Conservation (phyloP, 2,797 vertebrate species). For the Sebastes trivittatus region DNA sequence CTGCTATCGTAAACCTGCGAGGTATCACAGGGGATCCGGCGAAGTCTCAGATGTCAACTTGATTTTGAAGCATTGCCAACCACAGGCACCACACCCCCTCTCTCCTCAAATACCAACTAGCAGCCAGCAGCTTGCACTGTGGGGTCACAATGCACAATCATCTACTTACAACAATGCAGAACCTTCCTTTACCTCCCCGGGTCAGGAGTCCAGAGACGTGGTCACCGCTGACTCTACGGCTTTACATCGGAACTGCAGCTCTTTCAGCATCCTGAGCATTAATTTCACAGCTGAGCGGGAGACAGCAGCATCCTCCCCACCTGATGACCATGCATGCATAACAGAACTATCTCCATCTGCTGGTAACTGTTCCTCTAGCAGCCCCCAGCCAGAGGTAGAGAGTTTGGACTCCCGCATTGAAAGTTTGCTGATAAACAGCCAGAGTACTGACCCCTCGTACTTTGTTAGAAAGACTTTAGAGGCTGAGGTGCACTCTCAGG, state of each 20-base stretch:
- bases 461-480: conserved; percentile 81
- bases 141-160: conserved; percentile 71
- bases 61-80: conserved; percentile 76
- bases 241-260: conserved; percentile 62
- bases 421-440: conserved; percentile 90
- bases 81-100: conserved; percentile 70
- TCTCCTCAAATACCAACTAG: conserved; percentile 76
- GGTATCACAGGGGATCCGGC: conserved; percentile 78
- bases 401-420: conserved; percentile 96
- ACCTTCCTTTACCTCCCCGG: conserved; percentile 56
- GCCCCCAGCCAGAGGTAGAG: conserved; percentile 80
- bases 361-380: conserved; percentile 72
- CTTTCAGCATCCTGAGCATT: conserved; percentile 48
- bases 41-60: conserved; percentile 57
- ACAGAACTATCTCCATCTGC: conserved; percentile 48
- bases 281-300: conserved; percentile 81
- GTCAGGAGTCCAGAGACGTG: conserved; percentile 78
- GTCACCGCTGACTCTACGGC: conserved; percentile 49
- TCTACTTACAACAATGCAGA: conserved; percentile 24
- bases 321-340: conserved; percentile 32
- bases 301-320: conserved; percentile 74
- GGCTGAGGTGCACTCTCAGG: conserved; percentile 82
- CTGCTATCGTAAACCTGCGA: conserved; percentile 85
- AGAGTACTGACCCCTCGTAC: conserved; percentile 82
- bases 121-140: conserved; percentile 81